Evolutionary conservation across 2,797 vertebrate species (phyloP), one percentile per base, ranked within the genome.

Genomic region (Gymnoscopelus braueri): DNA sequence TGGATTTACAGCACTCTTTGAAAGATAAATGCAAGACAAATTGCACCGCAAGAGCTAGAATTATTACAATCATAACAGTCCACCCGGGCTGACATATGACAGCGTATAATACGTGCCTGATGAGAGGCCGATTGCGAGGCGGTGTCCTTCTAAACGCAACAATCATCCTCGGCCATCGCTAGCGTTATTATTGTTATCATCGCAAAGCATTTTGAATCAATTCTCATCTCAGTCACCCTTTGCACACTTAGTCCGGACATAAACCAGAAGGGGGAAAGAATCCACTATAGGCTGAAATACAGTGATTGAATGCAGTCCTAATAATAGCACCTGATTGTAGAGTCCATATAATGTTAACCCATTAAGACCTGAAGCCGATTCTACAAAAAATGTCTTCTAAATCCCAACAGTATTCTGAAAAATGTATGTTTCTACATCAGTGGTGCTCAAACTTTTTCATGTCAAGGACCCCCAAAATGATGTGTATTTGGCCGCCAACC

Each of bases 231-330:
- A 14, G 7, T 4, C 24, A 54, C n/a, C 44, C 10, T 23, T 58
- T 29, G 19, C 24, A 53, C n/a, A 48, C 9, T 23, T 57, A 62
- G 57, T 14, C 11, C 29, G n/a, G 49, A 29, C 44, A 68, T 68
- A 67, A 60, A 55, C 15, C 59, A 49, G 9, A 44, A 44, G 39
- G 39, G 39, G n/a, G 35, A 2, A 35, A 60, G 13, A 60, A 81
- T 19, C 61, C 35, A 12, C 26, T 29, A 48, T 19, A 19, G 52
- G 52, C 53, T n/a, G 63, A 35, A 39, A 15, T 35, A 59, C 58
- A 14, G 39, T 69, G 75, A 87, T 61, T 82, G 85, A 87, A 87
- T 84, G 49, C 71, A 82, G 60, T 52, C 47, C 77, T 80, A 71
- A 80, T 80, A 65, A 80, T 80, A 65, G 52, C 60, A 81, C 57